Evolutionary conservation across 1,140 invertebrate species (phyloP).

Genomic region (Dryas iulia): DNA sequence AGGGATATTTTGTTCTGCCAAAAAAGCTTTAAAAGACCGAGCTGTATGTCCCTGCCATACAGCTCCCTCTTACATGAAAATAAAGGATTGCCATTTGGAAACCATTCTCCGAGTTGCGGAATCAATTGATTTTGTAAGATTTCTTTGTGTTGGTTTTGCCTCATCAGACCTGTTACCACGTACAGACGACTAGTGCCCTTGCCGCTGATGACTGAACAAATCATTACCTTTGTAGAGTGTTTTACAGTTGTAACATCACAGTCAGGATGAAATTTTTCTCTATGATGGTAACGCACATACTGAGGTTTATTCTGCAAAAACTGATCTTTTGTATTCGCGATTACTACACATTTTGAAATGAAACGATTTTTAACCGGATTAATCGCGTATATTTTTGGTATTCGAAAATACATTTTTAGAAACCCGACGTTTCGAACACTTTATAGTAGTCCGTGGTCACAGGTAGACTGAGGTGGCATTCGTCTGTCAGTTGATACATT

Average conservation of each 20-base stretch:
- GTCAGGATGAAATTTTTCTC: conserved; percentile 16
- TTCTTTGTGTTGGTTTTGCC: conserved; percentile 20
- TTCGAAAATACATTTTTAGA: too few species aligned
- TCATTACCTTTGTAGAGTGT: conserved; percentile 8
- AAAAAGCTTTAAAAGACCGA: too few species aligned
- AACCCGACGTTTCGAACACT: too few species aligned
- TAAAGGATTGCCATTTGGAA: conserved; percentile 10
- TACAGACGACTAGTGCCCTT: conserved; percentile 22
- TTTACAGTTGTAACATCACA: conserved; percentile 3
- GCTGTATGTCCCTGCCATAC: too few species aligned
- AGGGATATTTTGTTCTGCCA: too few species aligned
- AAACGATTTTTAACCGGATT: too few species aligned
- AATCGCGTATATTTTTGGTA: too few species aligned
- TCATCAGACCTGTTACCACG: conserved; percentile 17
- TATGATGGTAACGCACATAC: conserved; percentile 6
- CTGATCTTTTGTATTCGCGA: too few species aligned
- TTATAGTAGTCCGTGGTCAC: too few species aligned
- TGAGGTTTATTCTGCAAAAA: conserved; percentile 17
- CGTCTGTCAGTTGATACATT: too few species aligned
- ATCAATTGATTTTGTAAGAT: conserved; percentile 11
- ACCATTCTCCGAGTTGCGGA: conserved; percentile 6
- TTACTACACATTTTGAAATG: too few species aligned
- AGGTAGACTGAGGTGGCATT: too few species aligned
- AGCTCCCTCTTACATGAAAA: neutral
- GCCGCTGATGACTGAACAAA: conserved; percentile 25